Base-by-base conservation (phyloP, 2,888 invertebrate genomes). In the Helleia helle region DNA sequence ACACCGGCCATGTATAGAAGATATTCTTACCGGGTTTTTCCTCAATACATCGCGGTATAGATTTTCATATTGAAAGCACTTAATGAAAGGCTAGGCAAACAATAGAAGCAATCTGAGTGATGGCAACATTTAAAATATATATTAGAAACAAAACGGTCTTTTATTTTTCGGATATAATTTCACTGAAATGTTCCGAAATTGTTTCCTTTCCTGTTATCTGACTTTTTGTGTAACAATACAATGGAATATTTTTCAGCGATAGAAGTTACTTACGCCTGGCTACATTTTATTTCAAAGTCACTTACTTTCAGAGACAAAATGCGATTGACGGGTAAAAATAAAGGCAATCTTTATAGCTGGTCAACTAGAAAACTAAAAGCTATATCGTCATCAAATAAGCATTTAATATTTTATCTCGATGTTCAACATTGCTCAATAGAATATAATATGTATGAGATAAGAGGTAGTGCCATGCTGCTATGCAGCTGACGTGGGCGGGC, bases 21-120 rank as follows among this genome's bases (percentile, higher is more conserved):
- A 22, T 22, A 6, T 34, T 3, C 7, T 7, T 22, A 8, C 12
- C 34, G n/a, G n/a, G 22, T 11, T 18, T 7, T 3, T 6, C 5
- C 2, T 15, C 34, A 34, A 34, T 8, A 12, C 12, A 18, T 22
- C 34, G 18, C 11, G 12, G 22, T 18, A 34, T 34, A 34, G 34
- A 34, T 12, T 22, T 22, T 9, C 30, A 8, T 26, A 40, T 40
- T 31, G 26, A 31, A 26, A 31, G 17, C 24, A 25, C 40, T 40
- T 30, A 27, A 17, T 38, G 37, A 17, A 40, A 40, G 22, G 9
- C 25, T 25, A 40, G 30, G 12, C 31, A 31, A 26, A 40, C 40
- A 40, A 40, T 26, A 40, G 40, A 30, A 30, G 15, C 31, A 26
- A 40, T 40, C 40, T 40, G 14, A 25, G 30, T 24, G 29, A 30